Conservation (phyloP, 2,888 invertebrate species). For the Formica aserva region DNA sequence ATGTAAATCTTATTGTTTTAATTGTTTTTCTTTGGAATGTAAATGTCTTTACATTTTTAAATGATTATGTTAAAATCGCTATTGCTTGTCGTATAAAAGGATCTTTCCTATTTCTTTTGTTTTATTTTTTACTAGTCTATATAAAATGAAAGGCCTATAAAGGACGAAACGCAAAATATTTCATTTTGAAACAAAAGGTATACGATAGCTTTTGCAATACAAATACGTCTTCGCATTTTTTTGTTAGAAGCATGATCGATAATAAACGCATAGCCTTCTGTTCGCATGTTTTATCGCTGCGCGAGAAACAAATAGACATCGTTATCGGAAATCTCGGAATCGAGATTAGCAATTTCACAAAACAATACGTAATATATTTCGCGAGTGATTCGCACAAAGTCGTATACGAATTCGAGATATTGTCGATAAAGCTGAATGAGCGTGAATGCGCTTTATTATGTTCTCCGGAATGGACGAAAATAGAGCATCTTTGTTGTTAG, state of each 20-base stretch:
- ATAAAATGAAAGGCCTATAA: not conserved
- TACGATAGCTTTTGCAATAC: not conserved
- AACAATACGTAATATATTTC: conserved; percentile 20
- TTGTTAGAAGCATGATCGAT: not conserved
- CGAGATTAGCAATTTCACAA: conserved; percentile 20
- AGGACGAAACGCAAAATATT: not conserved
- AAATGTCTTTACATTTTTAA: not conserved
- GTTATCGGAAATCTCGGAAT: conserved; percentile 18
- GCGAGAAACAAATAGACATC: conserved; percentile 20
- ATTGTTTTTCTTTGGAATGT: not conserved
- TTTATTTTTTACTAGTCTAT: not conserved
- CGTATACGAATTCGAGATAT: not conserved
- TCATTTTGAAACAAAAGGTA: not conserved
- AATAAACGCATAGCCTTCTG: not conserved
- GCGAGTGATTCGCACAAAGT: not conserved
- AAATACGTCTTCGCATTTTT: not conserved
- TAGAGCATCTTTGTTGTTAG: conserved; percentile 22
- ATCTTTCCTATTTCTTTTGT: not conserved
- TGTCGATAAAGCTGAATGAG: conserved; percentile 13
- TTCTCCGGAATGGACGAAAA: conserved; percentile 41
- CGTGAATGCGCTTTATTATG: not conserved
- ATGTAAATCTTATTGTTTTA: not conserved
- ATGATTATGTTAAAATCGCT: too few species aligned
- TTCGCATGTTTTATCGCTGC: conserved; percentile 38
- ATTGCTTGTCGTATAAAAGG: too few species aligned